A percentile compares a stretch with the other conserved stretches of the same genome.
phyloP scores from a whole-genome alignment of 2,797 vertebrate species.

The Myotis daubentonii region DNA sequence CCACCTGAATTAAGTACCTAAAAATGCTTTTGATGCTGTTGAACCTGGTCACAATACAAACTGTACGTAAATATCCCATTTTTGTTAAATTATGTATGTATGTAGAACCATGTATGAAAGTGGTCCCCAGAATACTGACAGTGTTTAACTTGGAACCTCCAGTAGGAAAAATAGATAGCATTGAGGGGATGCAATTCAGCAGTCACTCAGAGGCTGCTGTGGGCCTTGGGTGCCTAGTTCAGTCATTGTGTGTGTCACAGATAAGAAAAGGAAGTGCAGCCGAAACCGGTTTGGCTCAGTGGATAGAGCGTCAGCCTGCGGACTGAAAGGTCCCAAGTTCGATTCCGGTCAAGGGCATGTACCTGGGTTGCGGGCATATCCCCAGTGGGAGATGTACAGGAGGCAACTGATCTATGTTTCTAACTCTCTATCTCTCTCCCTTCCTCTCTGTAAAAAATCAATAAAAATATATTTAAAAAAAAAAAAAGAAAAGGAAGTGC shows the following conservation, averaged over 20 bases:
- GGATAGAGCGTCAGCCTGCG: too few species aligned
- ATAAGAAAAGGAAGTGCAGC: background rate
- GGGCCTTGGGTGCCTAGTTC: background rate
- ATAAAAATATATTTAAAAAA: too few species aligned
- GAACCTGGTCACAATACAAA: conserved; percentile 1
- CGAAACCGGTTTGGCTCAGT: too few species aligned
- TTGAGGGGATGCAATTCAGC: background rate
- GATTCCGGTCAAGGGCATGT: too few species aligned
- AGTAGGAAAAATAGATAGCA: background rate
- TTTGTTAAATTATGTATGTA: conserved; percentile 20
- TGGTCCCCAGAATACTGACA: background rate
- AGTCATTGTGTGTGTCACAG: background rate
- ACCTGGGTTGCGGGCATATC: too few species aligned
- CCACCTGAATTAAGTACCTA: conserved; percentile 24
- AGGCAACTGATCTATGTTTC: too few species aligned
- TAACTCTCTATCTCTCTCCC: too few species aligned
- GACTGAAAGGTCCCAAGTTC: too few species aligned
- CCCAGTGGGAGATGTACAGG: too few species aligned
- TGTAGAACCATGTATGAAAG: background rate
- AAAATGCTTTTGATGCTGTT: conserved; percentile 39
- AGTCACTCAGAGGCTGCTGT: background rate
- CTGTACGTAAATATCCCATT: background rate
- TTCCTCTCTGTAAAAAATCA: too few species aligned
- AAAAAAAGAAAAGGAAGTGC: background rate
- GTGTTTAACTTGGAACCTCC: background rate